Percentiles rank a stretch among this genome's conserved stretches.
Conservation (phyloP, 2,113 vertebrate species). For the Petromus typicus region DNA sequence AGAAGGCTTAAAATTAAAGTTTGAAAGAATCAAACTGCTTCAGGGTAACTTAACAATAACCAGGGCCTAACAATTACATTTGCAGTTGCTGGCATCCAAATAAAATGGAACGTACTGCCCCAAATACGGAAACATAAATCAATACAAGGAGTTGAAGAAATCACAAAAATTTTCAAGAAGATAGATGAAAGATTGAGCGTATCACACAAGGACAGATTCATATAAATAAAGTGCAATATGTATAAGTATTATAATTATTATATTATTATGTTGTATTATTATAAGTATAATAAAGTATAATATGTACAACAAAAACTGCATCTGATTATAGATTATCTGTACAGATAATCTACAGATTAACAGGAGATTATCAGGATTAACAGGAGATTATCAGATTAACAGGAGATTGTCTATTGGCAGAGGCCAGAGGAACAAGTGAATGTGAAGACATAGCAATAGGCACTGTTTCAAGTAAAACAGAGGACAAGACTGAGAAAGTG, state of each 20-base stretch:
- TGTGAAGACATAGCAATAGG: not conserved
- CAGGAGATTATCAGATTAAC: too few relatives aligned
- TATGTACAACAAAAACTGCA: not conserved
- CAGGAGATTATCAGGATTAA: too few relatives aligned
- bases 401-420: not conserved
- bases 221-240: conserved; percentile 29
- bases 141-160: not conserved
- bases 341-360: too few relatives aligned
- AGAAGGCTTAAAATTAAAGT: not conserved
- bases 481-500: not conserved
- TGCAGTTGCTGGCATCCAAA: not conserved
- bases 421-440: not conserved
- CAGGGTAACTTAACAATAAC: conserved; percentile 26
- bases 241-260: too few relatives aligned
- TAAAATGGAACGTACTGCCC: not conserved
- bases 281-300: too few relatives aligned
- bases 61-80: not conserved
- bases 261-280: too few relatives aligned
- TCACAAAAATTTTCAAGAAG: conserved; percentile 11
- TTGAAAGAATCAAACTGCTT: not conserved
- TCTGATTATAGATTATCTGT: too few relatives aligned
- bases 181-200: not conserved
- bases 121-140: not conserved
- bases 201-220: not conserved
- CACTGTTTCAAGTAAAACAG: not conserved